Percentiles rank a stretch among this genome's conserved stretches.
Conservation (phyloP, 2,113 vertebrate genomes). For the Lamprotornis superbus region DNA sequence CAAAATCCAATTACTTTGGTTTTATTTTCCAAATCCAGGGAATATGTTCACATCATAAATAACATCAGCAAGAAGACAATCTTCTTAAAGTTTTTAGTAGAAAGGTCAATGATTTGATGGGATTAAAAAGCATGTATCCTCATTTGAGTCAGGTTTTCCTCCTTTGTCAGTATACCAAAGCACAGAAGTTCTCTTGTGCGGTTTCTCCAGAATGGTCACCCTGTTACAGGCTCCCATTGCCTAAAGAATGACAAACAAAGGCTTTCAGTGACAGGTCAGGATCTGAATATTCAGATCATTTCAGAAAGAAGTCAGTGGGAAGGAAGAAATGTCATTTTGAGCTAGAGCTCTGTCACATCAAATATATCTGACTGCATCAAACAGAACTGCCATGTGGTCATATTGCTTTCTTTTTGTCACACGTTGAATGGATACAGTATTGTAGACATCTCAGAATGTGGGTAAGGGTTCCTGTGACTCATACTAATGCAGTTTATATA, state of each 20-base stretch:
- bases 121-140: neutral
- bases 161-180: neutral
- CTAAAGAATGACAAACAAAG: neutral
- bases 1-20: neutral
- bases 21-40: neutral
- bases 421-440: neutral
- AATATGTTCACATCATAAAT: neutral
- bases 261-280: neutral
- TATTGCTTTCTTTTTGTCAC: neutral
- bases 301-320: neutral
- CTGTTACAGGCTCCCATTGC: neutral
- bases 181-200: neutral
- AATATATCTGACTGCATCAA: neutral
- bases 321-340: neutral
- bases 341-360: neutral
- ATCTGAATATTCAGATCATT: neutral
- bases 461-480: neutral
- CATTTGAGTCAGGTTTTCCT: neutral
- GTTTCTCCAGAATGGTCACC: neutral
- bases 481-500: neutral
- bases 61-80: neutral
- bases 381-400: accelerated
- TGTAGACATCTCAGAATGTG: neutral
- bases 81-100: constrained; percentile 1
- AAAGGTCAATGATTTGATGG: neutral